A percentile compares a stretch with the other conserved stretches of the same genome.
Conservation (phyloP, 1,140 invertebrate species). For the Tetramorium simillimum region DNA sequence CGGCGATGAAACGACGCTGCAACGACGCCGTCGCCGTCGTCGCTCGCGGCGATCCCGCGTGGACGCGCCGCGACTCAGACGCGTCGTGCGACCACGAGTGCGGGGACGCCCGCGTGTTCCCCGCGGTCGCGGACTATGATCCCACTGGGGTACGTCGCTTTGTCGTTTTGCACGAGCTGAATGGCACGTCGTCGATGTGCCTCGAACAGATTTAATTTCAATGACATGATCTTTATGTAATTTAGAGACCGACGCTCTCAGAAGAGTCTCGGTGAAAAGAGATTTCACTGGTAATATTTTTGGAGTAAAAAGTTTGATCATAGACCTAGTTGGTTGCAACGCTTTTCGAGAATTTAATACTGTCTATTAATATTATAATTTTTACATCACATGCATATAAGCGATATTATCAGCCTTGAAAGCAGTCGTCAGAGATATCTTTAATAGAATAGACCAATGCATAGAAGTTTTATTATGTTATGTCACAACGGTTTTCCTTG, state of each 20-base stretch:
- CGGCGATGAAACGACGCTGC: not conserved
- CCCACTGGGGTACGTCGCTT: constrained; percentile 58
- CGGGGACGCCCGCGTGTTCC: constrained; percentile 49
- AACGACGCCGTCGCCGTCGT: not conserved
- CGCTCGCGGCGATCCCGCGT: constrained; percentile 3
- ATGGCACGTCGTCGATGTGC: not conserved
- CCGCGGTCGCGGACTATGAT: constrained; percentile 36
- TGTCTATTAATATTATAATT: not conserved
- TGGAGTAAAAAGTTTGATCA: not conserved
- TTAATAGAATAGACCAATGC: not conserved
- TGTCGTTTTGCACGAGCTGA: not conserved
- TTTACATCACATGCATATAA: not conserved
- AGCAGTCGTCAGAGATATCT: not conserved
- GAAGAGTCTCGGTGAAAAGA: not conserved
- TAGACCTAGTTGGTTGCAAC: too few species aligned
- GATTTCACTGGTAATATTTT: not conserved
- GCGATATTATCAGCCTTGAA: not conserved
- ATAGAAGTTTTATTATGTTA: not conserved
- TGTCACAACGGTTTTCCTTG: not conserved
- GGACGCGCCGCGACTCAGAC: constrained; percentile 49
- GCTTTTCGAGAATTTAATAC: not conserved
- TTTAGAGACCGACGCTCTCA: not conserved
- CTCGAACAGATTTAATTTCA: not conserved
- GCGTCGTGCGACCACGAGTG: constrained; percentile 46
- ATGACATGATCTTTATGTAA: not conserved